Evolutionary conservation across 2,797 vertebrate genomes (phyloP).

Genomic region (Phrynocephalus vlangalii): DNA sequence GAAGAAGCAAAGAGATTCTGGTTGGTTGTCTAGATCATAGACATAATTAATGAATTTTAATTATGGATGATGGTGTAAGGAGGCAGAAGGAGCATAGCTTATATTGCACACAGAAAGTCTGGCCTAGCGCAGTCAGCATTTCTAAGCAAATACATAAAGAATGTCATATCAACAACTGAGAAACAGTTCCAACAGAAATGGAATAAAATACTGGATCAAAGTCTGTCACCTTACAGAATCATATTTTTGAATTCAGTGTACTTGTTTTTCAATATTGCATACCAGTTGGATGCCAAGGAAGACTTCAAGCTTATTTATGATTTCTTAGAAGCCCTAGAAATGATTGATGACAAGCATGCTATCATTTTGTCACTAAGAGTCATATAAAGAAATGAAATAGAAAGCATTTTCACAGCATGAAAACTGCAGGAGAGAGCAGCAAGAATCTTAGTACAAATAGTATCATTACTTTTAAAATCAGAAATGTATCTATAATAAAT

Average conservation of each 20-base stretch:
- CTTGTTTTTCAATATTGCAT: constrained; percentile 45
- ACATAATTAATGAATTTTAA: constrained; percentile 5
- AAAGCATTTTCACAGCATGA: constrained; percentile 47
- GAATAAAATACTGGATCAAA: constrained; percentile 22
- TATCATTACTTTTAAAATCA: background rate
- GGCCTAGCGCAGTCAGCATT: background rate
- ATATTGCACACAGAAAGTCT: background rate
- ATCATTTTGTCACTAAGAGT: constrained; percentile 48
- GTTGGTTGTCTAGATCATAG: background rate
- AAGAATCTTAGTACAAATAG: constrained; percentile 29
- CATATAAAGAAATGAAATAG: constrained; percentile 35
- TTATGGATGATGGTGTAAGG: background rate
- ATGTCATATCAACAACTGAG: background rate
- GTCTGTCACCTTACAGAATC: constrained; percentile 33
- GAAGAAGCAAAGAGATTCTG: background rate
- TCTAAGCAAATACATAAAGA: background rate
- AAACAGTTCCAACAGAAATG: constrained; percentile 36
- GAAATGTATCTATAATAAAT: constrained; percentile 37
- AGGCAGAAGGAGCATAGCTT: background rate
- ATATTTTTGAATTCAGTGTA: constrained; percentile 40
- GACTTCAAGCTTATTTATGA: constrained; percentile 28
- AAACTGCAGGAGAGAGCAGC: constrained; percentile 30
- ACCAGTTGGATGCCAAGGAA: constrained; percentile 41
- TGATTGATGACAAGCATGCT: constrained; percentile 28
- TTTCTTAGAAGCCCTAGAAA: constrained; percentile 43